Conservation (phyloP, 2,888 invertebrate species). For the Apantesis nais region DNA sequence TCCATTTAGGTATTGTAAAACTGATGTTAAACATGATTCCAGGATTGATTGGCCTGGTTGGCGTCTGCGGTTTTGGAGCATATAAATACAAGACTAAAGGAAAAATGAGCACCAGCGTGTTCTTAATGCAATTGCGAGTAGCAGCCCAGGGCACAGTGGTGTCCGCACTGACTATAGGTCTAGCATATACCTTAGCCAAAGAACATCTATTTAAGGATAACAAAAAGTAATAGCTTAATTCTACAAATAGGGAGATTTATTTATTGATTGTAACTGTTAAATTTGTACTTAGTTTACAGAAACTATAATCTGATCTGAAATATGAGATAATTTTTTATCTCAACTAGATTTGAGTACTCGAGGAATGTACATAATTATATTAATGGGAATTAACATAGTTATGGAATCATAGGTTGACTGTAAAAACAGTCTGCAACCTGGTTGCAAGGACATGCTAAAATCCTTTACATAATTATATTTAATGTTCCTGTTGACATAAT, state of each 20-base stretch:
- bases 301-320: constrained; percentile 41
- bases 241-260: constrained; percentile 27
- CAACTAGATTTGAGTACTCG: constrained; percentile 9
- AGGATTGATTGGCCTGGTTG: constrained; percentile 90
- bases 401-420: not conserved
- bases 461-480: not conserved
- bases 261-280: constrained; percentile 17
- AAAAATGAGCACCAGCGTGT: constrained; percentile 92
- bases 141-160: constrained; percentile 94
- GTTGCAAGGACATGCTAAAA: not conserved
- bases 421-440: not conserved
- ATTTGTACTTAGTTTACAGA: constrained; percentile 17
- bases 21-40: constrained; percentile 33
- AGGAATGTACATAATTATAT: not conserved
- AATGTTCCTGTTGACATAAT: not conserved
- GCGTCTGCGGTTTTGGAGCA: constrained; percentile 89
- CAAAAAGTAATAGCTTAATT: constrained; percentile 53
- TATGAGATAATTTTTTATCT: constrained; percentile 21
- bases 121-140: constrained; percentile 93
- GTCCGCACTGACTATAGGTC: constrained; percentile 89
- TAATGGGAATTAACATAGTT: not conserved
- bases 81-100: constrained; percentile 91
- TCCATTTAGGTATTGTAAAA: not conserved
- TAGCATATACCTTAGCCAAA: constrained; percentile 88
- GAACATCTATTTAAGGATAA: constrained; percentile 76